These are phyloP conservation scores for Drosophila melanosoma DNA, from an alignment of 2,888 invertebrate species.

Conservation along the genomic window DNA sequence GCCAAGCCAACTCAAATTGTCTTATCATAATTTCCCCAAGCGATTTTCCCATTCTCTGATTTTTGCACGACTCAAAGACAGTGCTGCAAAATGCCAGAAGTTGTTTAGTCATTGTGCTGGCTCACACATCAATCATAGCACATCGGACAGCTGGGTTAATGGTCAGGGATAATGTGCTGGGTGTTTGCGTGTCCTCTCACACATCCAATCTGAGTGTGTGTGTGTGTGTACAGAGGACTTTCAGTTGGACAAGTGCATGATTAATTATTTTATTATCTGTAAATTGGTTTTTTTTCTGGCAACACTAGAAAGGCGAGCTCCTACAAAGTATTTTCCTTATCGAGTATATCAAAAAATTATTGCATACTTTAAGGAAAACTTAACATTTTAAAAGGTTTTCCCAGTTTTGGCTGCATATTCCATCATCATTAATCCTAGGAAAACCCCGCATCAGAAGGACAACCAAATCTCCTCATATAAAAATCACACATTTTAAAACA, in stretches of 20 bases:
- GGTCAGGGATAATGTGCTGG: constrained; percentile 74
- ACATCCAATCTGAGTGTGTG: neutral
- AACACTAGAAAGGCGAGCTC: constrained; percentile 19
- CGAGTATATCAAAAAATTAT: constrained; percentile 22
- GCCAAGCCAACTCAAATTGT: constrained; percentile 69
- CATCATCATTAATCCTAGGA: neutral
- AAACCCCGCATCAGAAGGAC: neutral
- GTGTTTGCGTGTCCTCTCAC: constrained; percentile 69
- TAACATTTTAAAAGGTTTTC: neutral
- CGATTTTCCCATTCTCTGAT: constrained; percentile 54
- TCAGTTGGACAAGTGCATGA: constrained; percentile 77
- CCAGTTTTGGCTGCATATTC: neutral
- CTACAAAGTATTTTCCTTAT: neutral
- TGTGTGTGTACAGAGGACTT: constrained; percentile 36
- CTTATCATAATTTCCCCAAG: constrained; percentile 74
- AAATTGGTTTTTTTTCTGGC: constrained; percentile 67
- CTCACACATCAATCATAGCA: constrained; percentile 72
- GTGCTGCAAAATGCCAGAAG: constrained; percentile 50
- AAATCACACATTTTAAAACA: neutral
- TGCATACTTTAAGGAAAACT: constrained; percentile 64
- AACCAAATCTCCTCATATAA: neutral
- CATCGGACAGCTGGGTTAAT: constrained; percentile 62
- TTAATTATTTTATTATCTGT: constrained; percentile 80
- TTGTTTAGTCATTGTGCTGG: constrained; percentile 69
- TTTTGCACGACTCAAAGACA: constrained; percentile 54